Conservation (phyloP, 2,113 vertebrate species). For the Calonectris borealis region DNA sequence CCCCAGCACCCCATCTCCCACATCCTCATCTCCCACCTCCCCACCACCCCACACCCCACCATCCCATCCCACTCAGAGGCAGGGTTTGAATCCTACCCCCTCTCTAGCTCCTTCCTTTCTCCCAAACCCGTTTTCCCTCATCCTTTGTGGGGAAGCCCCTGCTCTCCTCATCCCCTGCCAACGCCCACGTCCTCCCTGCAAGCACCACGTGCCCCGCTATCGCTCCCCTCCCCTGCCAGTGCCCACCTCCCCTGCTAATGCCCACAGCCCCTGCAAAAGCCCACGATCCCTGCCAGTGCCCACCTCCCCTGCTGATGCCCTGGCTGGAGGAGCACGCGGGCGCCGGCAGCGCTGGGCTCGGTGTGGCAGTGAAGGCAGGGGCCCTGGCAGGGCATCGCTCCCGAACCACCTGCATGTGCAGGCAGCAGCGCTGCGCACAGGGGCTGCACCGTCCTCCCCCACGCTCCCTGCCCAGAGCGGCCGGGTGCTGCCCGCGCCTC, state of each 20-base stretch:
- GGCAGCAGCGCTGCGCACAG: background rate
- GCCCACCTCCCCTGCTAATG: background rate
- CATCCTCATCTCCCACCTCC: background rate
- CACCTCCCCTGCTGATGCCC: background rate
- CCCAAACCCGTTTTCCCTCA: background rate
- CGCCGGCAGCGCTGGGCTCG: background rate
- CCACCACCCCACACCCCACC: background rate
- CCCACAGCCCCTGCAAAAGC: background rate
- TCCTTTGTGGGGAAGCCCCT: background rate
- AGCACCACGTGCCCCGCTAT: fast-evolving
- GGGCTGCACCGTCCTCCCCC: background rate
- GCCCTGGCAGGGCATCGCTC: background rate
- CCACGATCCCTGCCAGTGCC: background rate
- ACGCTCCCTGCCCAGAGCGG: background rate
- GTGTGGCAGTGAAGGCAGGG: background rate
- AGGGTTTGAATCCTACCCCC: background rate
- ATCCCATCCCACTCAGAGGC: background rate
- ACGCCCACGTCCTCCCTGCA: background rate
- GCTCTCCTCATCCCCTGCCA: background rate
- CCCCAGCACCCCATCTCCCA: background rate
- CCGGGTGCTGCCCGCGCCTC: background rate
- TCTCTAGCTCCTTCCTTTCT: background rate
- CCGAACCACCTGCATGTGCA: background rate
- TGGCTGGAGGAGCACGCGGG: background rate
- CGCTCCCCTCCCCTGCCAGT: too few species aligned